These are phyloP conservation scores for Nomada fabriciana DNA, from an alignment of 2,888 invertebrate genomes.

Conservation along the genomic window DNA sequence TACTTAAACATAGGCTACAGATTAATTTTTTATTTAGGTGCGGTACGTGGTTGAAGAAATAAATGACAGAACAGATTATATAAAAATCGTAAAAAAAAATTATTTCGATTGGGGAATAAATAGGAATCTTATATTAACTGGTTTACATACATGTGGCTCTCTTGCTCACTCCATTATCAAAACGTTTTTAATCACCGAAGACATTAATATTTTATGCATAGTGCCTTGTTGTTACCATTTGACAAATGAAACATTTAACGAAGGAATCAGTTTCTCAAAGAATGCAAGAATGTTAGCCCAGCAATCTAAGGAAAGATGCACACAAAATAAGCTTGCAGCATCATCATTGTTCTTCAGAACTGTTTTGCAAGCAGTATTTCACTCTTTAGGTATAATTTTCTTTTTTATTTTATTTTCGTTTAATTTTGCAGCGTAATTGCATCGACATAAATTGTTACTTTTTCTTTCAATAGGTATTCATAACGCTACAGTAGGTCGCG, in stretches of 20 bases:
- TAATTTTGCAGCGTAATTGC: neutral
- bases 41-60: conserved; percentile 76
- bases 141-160: conserved; percentile 96
- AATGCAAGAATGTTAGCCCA: conserved; percentile 94
- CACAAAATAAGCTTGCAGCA: conserved; percentile 86
- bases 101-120: conserved; percentile 70
- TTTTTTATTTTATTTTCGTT: neutral
- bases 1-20: neutral
- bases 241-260: conserved; percentile 85
- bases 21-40: conserved; percentile 71
- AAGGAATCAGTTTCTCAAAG: conserved; percentile 75
- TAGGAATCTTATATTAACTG: conserved; percentile 85
- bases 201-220: conserved; percentile 89
- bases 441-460: neutral
- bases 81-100: conserved; percentile 68
- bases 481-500: conserved; percentile 87
- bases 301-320: conserved; percentile 91
- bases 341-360: conserved; percentile 91
- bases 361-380: conserved; percentile 87
- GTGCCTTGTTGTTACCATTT: conserved; percentile 97
- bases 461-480: conserved; percentile 78
- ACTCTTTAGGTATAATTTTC: conserved; percentile 73
- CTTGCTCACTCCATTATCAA: conserved; percentile 90
- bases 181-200: conserved; percentile 87
- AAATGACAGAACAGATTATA: conserved; percentile 77